Evolutionary conservation across 2,888 invertebrate species (phyloP).

Genomic region (Amorpha juglandis): DNA sequence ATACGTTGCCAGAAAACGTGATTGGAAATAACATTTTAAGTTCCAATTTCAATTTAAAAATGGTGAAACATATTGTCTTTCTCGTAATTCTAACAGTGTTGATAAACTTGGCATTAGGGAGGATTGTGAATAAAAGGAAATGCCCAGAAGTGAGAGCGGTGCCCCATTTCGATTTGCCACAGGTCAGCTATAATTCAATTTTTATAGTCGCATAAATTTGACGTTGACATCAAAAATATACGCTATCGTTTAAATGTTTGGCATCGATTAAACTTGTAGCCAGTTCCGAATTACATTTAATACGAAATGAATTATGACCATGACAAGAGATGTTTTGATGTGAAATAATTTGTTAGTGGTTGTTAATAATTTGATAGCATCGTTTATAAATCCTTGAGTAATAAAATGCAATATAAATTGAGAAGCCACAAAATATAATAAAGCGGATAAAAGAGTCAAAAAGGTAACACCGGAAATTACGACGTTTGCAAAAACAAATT

Average conservation of each 20-base stretch:
- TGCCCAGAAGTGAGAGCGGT: conserved; percentile 91
- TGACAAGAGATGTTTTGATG: neutral
- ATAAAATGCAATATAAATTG: neutral
- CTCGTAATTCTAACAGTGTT: conserved; percentile 49
- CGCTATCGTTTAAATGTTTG: conserved; percentile 21
- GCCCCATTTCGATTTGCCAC: conserved; percentile 90
- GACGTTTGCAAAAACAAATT: neutral
- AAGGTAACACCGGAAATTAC: neutral
- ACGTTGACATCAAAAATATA: conserved; percentile 14
- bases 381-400: neutral
- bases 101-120: conserved; percentile 48
- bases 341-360: conserved; percentile 1
- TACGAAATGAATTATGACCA: conserved; percentile 31
- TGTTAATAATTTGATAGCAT: neutral
- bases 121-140: conserved; percentile 86
- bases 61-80: conserved; percentile 45
- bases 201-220: conserved; percentile 16
- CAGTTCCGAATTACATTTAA: conserved; percentile 11
- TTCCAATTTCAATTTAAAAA: conserved; percentile 31
- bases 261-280: conserved; percentile 11
- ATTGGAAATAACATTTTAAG: neutral
- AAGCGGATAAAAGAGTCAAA: neutral
- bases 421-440: neutral
- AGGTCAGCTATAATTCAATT: conserved; percentile 73
- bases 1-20: conserved; percentile 51